Evolutionary conservation across 2,113 vertebrate species (phyloP), one percentile per base, ranked within the genome.

Genomic region (Cyprinodon tularosa): DNA sequence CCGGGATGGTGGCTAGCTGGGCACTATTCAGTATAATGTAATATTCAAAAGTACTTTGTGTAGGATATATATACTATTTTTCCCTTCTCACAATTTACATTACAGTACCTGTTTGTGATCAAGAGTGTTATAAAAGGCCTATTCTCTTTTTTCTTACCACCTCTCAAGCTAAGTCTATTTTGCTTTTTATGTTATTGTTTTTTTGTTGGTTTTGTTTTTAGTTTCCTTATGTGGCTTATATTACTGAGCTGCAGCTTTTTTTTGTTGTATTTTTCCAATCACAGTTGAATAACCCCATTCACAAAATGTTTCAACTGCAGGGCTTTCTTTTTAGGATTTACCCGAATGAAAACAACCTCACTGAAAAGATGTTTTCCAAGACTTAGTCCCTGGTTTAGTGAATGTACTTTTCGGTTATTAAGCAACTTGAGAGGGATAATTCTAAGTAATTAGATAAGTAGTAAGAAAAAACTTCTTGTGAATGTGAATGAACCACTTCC

Each of bases 221-320:
- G 47, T 61, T 53, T 37, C 38, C 61, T 68, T 22, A 22, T 72
- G 8, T 44, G 38, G 39, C 47, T 38, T 67, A 59, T 62, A 67
- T 59, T 61, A 69, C 14, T 71, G 68, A 74, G 62, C 50, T 36
- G 12, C 60, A 22, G 39, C 62, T 57, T 12, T 61, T 77, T 70
- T 45, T 12, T 82, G 57, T 20, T 29, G 29, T 29, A 29, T 29
- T 29, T 29, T 29, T 29, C 29, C 48, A 48, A n/a, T 66, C 36
- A 63, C 15, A 7, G 2, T 2, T 45, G 9, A 45, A 45, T 45
- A 45, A 11, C 50, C 15, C 7, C 14, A 57, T 57, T 57, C 17
- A 57, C 7, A 57, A 57, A 57, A n/a, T 3, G 7, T 57, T 57
- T 57, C 15, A 17, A 53, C 50, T 20, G 9, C 50, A n/a, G 50